Conservation (phyloP, 2,888 invertebrate species). For the Oscheius sp. region DNA sequence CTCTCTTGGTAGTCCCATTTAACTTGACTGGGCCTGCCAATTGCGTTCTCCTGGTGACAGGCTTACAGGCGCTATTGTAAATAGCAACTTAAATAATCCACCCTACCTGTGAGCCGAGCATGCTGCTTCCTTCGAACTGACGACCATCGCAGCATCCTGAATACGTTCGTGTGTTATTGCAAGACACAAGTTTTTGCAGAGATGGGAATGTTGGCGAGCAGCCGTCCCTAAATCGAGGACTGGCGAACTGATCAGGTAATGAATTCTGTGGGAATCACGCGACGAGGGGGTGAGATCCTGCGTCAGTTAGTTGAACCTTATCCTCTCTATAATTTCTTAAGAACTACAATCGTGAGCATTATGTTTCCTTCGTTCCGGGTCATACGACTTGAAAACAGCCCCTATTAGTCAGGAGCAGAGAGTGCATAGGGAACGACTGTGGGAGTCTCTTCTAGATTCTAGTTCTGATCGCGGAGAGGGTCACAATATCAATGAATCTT, state of each 20-base stretch:
- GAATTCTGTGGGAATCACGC: constrained; percentile 33
- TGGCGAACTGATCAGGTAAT: constrained; percentile 22
- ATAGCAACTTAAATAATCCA: no score
- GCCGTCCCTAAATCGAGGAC: background rate
- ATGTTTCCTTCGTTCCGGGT: background rate
- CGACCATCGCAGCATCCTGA: constrained; percentile 51
- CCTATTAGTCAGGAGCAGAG: no score
- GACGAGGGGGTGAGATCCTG: constrained; percentile 13
- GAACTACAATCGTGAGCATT: background rate
- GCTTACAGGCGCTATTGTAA: no score
- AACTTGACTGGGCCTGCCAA: no score
- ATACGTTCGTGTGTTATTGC: background rate
- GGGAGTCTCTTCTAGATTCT: no score
- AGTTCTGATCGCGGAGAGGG: no score
- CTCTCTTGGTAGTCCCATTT: no score
- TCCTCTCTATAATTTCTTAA: background rate
- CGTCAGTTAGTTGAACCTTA: background rate
- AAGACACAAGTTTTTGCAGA: background rate
- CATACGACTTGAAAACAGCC: background rate
- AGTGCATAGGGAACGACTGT: no score
- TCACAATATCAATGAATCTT: no score
- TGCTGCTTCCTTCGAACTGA: constrained; percentile 54
- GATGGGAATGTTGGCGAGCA: background rate
- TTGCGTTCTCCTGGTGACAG: no score
- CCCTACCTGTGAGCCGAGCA: constrained; percentile 43